Evolutionary conservation across 2,888 invertebrate species (phyloP).

Genomic region (Macrosiphum euphorbiae): DNA sequence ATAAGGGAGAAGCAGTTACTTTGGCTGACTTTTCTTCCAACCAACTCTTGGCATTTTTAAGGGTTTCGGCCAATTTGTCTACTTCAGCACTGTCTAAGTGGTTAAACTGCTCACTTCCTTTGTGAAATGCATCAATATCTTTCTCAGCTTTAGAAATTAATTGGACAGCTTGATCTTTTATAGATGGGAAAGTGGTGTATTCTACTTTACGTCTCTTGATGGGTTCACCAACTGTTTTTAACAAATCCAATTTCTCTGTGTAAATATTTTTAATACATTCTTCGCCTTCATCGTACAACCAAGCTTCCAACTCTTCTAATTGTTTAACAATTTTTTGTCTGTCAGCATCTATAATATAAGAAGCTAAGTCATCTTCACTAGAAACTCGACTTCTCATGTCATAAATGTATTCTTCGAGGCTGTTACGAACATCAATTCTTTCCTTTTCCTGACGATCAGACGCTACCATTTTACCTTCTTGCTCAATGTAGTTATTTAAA

Average conservation of each 20-base stretch:
- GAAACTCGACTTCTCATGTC: constrained; percentile 91
- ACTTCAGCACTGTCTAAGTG: constrained; percentile 81
- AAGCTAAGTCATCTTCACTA: constrained; percentile 81
- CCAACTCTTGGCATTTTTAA: constrained; percentile 84
- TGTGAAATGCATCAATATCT: constrained; percentile 77
- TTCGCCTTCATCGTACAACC: constrained; percentile 98
- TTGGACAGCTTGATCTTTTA: constrained; percentile 87
- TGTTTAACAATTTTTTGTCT: constrained; percentile 72
- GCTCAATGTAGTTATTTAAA: constrained; percentile 81
- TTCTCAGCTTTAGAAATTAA: constrained; percentile 80
- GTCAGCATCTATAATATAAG: constrained; percentile 82
- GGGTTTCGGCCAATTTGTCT: constrained; percentile 79
- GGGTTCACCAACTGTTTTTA: constrained; percentile 87
- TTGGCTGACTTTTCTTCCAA: constrained; percentile 78
- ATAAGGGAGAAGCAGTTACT: constrained; percentile 77
- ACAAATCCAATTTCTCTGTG: constrained; percentile 72
- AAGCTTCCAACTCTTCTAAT: constrained; percentile 90
- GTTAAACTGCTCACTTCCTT: constrained; percentile 71
- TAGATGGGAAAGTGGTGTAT: constrained; percentile 82
- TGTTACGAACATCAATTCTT: constrained; percentile 94
- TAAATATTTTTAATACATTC: constrained; percentile 86
- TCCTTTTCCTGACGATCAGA: constrained; percentile 95
- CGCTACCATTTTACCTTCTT: constrained; percentile 86
- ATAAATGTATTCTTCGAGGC: constrained; percentile 98
- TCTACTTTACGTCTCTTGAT: constrained; percentile 87